Conservation (phyloP, 2,797 vertebrate species). For the Scleropages formosus region DNA sequence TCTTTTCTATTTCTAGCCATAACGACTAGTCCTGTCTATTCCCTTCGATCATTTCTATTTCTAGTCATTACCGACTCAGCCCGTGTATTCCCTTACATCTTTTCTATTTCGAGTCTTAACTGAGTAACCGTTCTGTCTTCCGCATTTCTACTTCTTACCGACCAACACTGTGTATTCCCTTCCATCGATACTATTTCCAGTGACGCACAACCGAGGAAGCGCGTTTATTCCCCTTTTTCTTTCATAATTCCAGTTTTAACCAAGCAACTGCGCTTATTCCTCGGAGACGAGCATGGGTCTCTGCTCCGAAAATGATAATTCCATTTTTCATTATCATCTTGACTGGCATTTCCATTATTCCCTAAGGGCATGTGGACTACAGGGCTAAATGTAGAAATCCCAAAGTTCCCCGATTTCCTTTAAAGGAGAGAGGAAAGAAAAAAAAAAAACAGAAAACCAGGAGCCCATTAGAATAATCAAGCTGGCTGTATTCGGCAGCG, state of each 20-base stretch:
- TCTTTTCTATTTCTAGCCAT: conserved; percentile 38
- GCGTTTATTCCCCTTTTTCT: no score
- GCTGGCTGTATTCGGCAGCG: not conserved
- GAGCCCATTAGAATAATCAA: conserved; percentile 10
- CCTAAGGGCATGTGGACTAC: conserved; percentile 51
- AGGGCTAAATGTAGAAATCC: conserved; percentile 59
- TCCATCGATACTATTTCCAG: no score
- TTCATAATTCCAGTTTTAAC: no score
- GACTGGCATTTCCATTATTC: conserved; percentile 57
- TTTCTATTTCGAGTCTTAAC: conserved; percentile 55
- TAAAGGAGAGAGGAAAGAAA: conserved; percentile 36
- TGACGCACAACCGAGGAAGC: no score
- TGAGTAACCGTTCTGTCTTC: conserved; percentile 66
- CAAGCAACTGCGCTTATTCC: no score
- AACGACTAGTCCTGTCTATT: conserved; percentile 23
- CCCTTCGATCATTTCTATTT: not conserved
- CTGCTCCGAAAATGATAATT: conserved; percentile 43
- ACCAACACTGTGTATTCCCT: conserved; percentile 29
- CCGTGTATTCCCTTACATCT: no score
- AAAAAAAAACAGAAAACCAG: not conserved
- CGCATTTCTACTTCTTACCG: conserved; percentile 56
- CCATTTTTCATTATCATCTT: conserved; percentile 39
- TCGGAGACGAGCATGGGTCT: no score
- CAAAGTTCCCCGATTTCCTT: not conserved
- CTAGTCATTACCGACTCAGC: conserved; percentile 42